A percentile compares a stretch with the other conserved stretches of the same genome.
Evolutionary conservation across 2,797 vertebrate species (phyloP).

Genomic region (Scomberomorus guttatus): DNA sequence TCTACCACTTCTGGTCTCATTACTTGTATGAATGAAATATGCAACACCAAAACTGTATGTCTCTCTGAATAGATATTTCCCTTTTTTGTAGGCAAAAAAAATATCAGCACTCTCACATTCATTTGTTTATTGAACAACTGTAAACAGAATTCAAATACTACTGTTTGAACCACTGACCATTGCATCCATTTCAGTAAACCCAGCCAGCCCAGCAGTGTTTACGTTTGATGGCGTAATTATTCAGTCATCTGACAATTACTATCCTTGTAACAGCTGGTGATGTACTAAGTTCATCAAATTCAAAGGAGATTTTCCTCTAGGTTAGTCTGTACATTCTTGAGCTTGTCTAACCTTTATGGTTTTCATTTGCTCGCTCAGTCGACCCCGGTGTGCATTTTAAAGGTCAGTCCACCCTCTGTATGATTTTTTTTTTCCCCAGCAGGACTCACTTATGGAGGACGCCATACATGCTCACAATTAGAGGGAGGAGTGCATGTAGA

Average conservation of each 20-base stretch:
- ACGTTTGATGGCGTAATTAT: slow-evolving; percentile 6
- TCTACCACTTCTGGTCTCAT: background rate
- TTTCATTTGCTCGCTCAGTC: slow-evolving; percentile 38
- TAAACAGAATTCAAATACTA: slow-evolving; percentile 7
- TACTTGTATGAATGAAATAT: slow-evolving; percentile 17
- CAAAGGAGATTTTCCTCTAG: background rate
- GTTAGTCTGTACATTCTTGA: slow-evolving; percentile 3
- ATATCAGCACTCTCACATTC: background rate
- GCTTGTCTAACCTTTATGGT: slow-evolving; percentile 26
- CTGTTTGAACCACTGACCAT: background rate
- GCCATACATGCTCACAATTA: background rate
- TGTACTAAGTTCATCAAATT: slow-evolving; percentile 5
- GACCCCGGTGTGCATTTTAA: slow-evolving; percentile 34
- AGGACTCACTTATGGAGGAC: background rate
- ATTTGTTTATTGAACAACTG: slow-evolving; percentile 46
- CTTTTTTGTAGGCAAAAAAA: slow-evolving; percentile 19
- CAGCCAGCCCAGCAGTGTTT: background rate
- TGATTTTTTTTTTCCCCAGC: slow-evolving; percentile 14
- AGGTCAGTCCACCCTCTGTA: slow-evolving; percentile 50
- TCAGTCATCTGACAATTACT: slow-evolving; percentile 19
- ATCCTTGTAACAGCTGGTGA: slow-evolving; percentile 8
- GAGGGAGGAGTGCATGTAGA: slow-evolving; percentile 34
- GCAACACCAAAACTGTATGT: background rate
- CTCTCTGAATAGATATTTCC: background rate
- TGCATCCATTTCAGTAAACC: background rate